A percentile compares a stretch with the other conserved stretches of the same genome.
Conservation (phyloP, 2,797 vertebrate species). For the Urocyon cinereoargenteus region DNA sequence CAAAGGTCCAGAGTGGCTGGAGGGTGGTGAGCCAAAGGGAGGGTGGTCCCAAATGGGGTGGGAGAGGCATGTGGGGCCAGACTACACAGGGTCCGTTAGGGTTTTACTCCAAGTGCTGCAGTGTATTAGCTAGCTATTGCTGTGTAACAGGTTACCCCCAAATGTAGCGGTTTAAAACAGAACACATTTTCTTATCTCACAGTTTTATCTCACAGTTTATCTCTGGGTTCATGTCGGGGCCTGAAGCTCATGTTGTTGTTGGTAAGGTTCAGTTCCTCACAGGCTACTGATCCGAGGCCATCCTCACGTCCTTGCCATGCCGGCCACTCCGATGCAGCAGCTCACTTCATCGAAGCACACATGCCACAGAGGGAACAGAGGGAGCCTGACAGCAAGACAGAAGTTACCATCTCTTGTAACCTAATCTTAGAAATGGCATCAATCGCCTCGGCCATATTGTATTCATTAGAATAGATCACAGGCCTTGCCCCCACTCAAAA, state of each 20-base stretch:
- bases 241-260: background rate
- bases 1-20: background rate
- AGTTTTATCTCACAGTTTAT: too few species aligned
- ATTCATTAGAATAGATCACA: background rate
- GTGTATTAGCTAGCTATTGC: constrained; percentile 19
- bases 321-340: too few species aligned
- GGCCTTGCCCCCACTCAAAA: background rate
- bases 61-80: background rate
- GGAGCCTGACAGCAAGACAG: background rate
- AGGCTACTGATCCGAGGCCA: background rate
- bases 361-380: background rate
- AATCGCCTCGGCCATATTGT: background rate
- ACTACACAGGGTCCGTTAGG: too few species aligned
- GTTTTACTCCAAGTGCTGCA: background rate
- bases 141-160: background rate
- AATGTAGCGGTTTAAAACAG: background rate
- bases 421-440: background rate
- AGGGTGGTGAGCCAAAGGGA: background rate
- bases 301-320: accelerated
- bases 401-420: background rate
- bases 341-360: too few species aligned
- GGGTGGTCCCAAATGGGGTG: background rate
- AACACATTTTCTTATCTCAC: background rate
- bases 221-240: background rate
- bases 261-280: background rate